Conservation (phyloP, 2,113 vertebrate genomes). For the Eupsittula cactorum region DNA sequence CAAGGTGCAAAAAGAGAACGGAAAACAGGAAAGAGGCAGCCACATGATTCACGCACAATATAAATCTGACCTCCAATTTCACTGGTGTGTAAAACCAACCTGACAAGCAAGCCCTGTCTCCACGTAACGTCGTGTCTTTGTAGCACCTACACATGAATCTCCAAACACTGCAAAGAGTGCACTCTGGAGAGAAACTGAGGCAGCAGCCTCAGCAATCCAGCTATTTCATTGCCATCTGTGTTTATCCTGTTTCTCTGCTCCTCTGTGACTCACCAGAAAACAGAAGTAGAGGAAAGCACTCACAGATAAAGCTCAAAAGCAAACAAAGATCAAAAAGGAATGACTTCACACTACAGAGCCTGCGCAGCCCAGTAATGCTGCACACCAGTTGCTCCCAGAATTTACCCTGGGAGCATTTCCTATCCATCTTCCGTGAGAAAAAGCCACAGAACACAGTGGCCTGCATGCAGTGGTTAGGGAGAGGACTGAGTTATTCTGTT, state of each 20-base stretch:
- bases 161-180: neutral
- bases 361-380: neutral
- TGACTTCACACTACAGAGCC: neutral
- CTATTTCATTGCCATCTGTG: neutral
- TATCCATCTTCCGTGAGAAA: neutral
- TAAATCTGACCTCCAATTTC: neutral
- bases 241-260: neutral
- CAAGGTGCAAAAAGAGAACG: neutral
- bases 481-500: fast-evolving
- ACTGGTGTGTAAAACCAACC: neutral
- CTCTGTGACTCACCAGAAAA: slow-evolving; percentile 27
- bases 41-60: neutral
- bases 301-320: slow-evolving; percentile 10
- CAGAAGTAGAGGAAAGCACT: neutral
- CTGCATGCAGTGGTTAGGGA: neutral
- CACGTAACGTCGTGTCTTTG: neutral
- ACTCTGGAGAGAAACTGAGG: slow-evolving; percentile 17
- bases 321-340: neutral
- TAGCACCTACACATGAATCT: neutral
- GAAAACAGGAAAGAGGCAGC: neutral
- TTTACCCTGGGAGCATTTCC: neutral
- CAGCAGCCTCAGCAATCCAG: neutral
- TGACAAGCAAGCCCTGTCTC: neutral
- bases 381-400: neutral
- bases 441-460: neutral